Evolutionary conservation across 2,113 vertebrate species (phyloP), one percentile per base, ranked within the genome.

Genomic region (Tringa solitaria): DNA sequence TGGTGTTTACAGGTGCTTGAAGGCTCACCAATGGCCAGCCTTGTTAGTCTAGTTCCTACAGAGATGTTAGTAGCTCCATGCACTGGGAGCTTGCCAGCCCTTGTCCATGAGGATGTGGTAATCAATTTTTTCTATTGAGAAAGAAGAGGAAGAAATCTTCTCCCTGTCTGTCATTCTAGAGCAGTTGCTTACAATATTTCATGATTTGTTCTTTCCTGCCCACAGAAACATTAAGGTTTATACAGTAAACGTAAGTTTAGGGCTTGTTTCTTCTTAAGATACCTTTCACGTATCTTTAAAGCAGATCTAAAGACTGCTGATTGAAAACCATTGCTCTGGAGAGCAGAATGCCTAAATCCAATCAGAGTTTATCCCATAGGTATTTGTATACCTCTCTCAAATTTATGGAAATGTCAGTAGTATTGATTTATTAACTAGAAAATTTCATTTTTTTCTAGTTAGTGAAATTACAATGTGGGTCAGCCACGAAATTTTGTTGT

Each of bases 401-500:
- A 81, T 64, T 54, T 83, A 76, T 56, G n/a, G 43, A 91, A 79
- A 60, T 87, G 61, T 64, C 35, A 2, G 30, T 90, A 72, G 43
- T 14, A 21, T 51, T 65, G 53, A 77, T 84, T 82, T 82, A 89
- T 84, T 59, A 57, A 68, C 64, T 70, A 45, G 68, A 86, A 93
- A 78, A 10, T 45, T 77, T 77, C 7, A 91, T 90, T 91, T 90
- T 91, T 92, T 90, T 84, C 51, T 75, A 78, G 92, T 90, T 89
- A 96, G 24, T 39, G 57, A 54, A 80, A 65, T 89, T 84, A 78
- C 45, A 78, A 0, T 22, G 15, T 37, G 37, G 39, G 33, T 17
- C 48, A 89, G 73, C 50, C 81, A 53, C 32, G 3, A 67, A 87
- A 60, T 72, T 88, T 73, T 89, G 75, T 84, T 95, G 33, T 89